Percentiles rank a stretch among this genome's conserved stretches.
phyloP scores from a whole-genome alignment of 2,797 vertebrate genomes.

The Callimico goeldii region DNA sequence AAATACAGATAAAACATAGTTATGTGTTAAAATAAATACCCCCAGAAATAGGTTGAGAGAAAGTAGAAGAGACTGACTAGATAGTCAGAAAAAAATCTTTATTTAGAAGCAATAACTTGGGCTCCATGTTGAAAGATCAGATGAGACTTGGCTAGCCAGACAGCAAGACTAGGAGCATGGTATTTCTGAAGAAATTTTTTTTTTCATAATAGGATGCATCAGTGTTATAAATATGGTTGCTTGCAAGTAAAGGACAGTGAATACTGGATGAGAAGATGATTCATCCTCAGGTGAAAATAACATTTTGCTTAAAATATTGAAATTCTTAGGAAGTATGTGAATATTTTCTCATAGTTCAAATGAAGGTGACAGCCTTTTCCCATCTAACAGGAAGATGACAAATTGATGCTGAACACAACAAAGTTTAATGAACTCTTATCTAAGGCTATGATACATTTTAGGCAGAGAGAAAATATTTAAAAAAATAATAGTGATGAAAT shows the following conservation, averaged over 20 bases:
- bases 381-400: neutral
- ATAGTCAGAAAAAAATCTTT: neutral
- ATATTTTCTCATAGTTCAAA: slow-evolving; percentile 29
- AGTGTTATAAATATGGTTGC: neutral
- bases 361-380: neutral
- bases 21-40: neutral
- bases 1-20: neutral
- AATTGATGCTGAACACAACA: neutral
- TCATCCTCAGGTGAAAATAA: neutral
- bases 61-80: neutral
- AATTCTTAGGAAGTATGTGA: slow-evolving; percentile 28
- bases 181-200: neutral
- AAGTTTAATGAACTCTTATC: neutral
- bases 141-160: neutral
- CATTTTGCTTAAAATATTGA: slow-evolving; percentile 47
- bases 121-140: neutral
- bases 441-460: slow-evolving; percentile 4
- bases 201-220: neutral
- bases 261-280: neutral
- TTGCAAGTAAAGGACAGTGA: neutral
- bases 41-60: neutral
- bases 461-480: neutral
- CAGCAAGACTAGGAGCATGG: neutral
- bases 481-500: neutral
- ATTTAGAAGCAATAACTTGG: neutral